These are phyloP conservation scores for Stenodera caucasica DNA, from an alignment of 2,888 invertebrate species.

Conservation along the genomic window DNA sequence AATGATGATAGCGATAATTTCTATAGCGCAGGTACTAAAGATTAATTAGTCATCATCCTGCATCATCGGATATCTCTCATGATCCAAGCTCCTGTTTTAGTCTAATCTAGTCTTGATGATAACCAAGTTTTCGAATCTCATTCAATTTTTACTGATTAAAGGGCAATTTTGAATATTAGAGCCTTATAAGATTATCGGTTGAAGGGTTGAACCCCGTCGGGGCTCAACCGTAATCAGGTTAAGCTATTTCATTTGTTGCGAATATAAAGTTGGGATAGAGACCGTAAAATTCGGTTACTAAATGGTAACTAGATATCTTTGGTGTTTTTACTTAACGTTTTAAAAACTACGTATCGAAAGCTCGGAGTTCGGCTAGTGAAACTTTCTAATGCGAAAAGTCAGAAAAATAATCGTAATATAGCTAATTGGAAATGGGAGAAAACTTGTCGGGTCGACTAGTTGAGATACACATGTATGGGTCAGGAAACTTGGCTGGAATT, in stretches of 20 bases:
- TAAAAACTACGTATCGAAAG: background rate
- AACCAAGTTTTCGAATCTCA: background rate
- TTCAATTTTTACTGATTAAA: too few relatives aligned
- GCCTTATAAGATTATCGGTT: too few relatives aligned
- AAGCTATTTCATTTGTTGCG: too few relatives aligned
- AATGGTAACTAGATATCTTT: slow-evolving; percentile 19
- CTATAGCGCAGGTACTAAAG: background rate
- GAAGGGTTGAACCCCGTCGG: too few relatives aligned
- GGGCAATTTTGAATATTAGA: too few relatives aligned
- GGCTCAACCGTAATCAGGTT: too few relatives aligned
- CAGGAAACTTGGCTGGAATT: slow-evolving; percentile 47
- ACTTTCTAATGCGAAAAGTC: slow-evolving; percentile 3
- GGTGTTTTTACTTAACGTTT: slow-evolving; percentile 21
- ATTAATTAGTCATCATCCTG: background rate
- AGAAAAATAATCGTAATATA: slow-evolving; percentile 26
- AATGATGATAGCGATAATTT: background rate
- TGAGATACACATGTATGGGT: slow-evolving; percentile 42
- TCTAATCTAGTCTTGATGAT: background rate
- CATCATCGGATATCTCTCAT: background rate
- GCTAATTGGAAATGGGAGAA: slow-evolving; percentile 37
- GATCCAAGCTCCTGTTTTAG: background rate
- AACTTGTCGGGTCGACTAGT: slow-evolving; percentile 32
- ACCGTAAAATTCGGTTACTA: slow-evolving; percentile 5
- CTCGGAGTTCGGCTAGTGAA: too few relatives aligned
- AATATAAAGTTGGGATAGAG: background rate